These are phyloP conservation scores for Hemitrygon akajei DNA, from an alignment of 2,797 vertebrate species.

Conservation along the genomic window DNA sequence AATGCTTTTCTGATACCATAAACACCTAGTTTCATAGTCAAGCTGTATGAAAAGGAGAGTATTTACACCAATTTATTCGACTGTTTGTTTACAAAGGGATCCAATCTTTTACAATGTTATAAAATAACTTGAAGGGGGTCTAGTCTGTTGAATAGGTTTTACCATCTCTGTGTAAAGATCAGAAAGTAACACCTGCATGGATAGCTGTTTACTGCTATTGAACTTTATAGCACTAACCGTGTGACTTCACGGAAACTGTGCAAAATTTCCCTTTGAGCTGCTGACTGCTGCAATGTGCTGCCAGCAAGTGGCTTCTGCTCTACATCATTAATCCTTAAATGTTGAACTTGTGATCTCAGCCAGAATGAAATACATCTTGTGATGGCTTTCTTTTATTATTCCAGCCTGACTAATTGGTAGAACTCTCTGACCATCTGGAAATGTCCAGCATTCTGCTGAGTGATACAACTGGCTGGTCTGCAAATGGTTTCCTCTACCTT, in stretches of 20 bases:
- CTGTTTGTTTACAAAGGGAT: neutral
- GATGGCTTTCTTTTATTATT: neutral
- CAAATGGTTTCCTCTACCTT: too few species aligned
- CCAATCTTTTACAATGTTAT: conserved; percentile 4
- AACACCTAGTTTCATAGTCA: neutral
- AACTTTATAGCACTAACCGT: neutral
- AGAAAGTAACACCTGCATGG: neutral
- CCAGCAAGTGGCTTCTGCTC: neutral
- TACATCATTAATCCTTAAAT: neutral
- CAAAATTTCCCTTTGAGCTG: neutral
- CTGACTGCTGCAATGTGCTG: neutral
- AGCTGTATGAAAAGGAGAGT: neutral
- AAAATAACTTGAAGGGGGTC: neutral
- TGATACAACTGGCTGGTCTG: neutral
- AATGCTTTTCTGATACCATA: neutral
- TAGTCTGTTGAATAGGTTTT: neutral
- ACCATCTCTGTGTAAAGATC: neutral
- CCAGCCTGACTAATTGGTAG: neutral
- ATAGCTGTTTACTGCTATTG: neutral
- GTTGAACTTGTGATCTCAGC: neutral
- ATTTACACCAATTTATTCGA: conserved; percentile 9
- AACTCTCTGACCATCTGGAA: neutral
- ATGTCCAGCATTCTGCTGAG: neutral
- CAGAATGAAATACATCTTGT: neutral
- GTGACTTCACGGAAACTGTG: neutral